Evolutionary conservation across 2,797 vertebrate genomes (phyloP), one percentile per base, ranked within the genome.

Genomic region (Corythornis leucogaster): DNA sequence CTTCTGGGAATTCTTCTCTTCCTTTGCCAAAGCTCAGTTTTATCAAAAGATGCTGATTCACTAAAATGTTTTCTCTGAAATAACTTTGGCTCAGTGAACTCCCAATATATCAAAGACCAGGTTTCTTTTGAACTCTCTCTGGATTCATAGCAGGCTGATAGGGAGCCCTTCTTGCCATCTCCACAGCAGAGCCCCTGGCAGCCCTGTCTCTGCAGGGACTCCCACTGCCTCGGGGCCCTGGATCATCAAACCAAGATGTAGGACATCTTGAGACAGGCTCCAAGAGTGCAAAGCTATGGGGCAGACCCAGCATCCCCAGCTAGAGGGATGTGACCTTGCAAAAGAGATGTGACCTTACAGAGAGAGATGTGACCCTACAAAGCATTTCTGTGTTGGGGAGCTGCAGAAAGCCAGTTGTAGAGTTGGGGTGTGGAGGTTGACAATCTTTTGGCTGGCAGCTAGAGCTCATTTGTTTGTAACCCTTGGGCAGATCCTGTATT

Each of bases 1-100:
- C 50, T 90, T 48, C 61, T 78, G 73, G 5, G n/a, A 85, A 83
- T 93, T 93, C 54, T 82, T 16, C 11, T 88, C 26, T 78, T 89
- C 28, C 30, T 43, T 78, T 83, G 33, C 66, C 58, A 83, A 58
- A 80, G n/a, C 45, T 80, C 54, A 35, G 24, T 80, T 92, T 78
- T 64, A 33, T 75, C 66, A 75, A 68, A 88, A 85, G n/a, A 30
- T 38, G n/a, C 64, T 88, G 85, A 64, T 51, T 84, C 58, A 73
- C 85, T 75, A 15, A 80, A 80, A 66, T 46, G 11, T 62, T 79
- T 87, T 66, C 50, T 82, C 64, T 82, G 76, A 85, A 89, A 62
- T 69, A 54, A 57, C 46, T 87, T 80, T 3, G 5, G 42, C 33
- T 89, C 33, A 43, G 45, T 66, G 76, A 95, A 59, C 50, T 87